Base-by-base conservation (phyloP, 2,888 invertebrate species). In the Sialis lutaria region DNA sequence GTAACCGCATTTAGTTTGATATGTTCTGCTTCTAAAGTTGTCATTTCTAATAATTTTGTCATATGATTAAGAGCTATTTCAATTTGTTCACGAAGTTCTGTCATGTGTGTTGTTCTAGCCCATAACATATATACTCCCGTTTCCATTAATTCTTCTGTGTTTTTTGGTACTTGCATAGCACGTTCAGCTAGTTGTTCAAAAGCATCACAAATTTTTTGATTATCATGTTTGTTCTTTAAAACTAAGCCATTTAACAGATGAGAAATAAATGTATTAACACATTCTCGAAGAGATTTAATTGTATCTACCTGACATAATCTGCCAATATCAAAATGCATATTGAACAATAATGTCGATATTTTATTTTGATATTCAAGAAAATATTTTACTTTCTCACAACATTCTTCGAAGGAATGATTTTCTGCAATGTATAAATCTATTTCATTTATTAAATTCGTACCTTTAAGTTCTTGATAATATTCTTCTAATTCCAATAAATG, bases 141-240 rank as follows among this genome's bases (percentile, higher is more conserved):
- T 51, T 81, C 83, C 54, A 92, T 75, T 33, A 93, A 67, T 56
- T 91, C 86, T 55, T 79, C 82, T 0, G 90, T 88, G 37, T 80
- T 81, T 51, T 72, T 72, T 0, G 92, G 91, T 53, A 79, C 75
- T 55, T 76, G 74, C 8, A 82, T 60, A 1, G 88, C 86, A 52
- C 69, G 74, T 33, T 67, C 67, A 54, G 76, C 75, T 47, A 92
- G 77, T 31, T 67, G 67, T 62, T 83, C 77, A 61, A 90, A 92
- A 54, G 76, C 75, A 1, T 67, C 64, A 57, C 83, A 83, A 51
- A 86, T 83, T 31, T 70, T 70, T 42, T 73, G 64, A 62, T 83
- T 82, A 55, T 79, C 77, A 48, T 65, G 68, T 55, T 75, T 75
- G 55, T 84, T 83, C 31, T 72, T 68, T 42, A 68, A 65, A 1